phyloP scores from a whole-genome alignment of 2,888 invertebrate species.

The Acanthoscelides obtectus region DNA sequence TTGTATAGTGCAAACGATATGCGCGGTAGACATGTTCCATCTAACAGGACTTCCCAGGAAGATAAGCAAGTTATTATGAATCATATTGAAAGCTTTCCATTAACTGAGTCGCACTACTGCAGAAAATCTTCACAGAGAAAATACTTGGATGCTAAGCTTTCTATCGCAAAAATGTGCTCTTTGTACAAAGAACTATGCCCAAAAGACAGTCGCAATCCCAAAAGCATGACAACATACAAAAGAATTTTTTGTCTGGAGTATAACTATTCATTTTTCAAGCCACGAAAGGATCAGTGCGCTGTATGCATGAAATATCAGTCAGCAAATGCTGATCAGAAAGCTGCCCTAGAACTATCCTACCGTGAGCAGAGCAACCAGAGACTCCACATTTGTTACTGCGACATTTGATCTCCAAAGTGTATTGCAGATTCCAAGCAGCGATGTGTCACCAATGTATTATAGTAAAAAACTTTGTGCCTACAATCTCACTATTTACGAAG shows the following conservation, averaged over 20 bases:
- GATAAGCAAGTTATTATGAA: too few species aligned
- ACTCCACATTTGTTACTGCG: slow-evolving; percentile 24
- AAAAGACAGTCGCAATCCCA: slow-evolving; percentile 1
- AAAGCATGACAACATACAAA: slow-evolving; percentile 21
- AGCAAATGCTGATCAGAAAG: background rate
- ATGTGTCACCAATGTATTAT: slow-evolving; percentile 6
- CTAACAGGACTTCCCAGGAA: too few species aligned
- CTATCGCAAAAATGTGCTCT: slow-evolving; percentile 9
- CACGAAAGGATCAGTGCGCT: slow-evolving; percentile 20
- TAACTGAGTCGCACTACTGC: background rate
- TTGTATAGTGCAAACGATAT: too few species aligned
- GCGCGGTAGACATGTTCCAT: too few species aligned
- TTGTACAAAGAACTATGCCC: slow-evolving; percentile 6
- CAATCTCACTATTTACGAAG: too few species aligned
- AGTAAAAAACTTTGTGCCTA: slow-evolving; percentile 6
- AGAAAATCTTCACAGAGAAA: background rate
- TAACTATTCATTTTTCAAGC: slow-evolving; percentile 16
- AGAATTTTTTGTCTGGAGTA: slow-evolving; percentile 22
- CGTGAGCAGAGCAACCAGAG: slow-evolving; percentile 15
- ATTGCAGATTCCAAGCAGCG: slow-evolving; percentile 10
- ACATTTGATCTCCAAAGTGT: slow-evolving; percentile 16
- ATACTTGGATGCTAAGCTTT: slow-evolving; percentile 4
- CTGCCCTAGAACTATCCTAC: slow-evolving; percentile 5
- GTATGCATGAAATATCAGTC: slow-evolving; percentile 15
- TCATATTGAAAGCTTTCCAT: slow-evolving; percentile 1